Base-by-base conservation (phyloP, 37 sponge, comb jelly and placozoan genomes). In the Ephydatia muelleri region DNA sequence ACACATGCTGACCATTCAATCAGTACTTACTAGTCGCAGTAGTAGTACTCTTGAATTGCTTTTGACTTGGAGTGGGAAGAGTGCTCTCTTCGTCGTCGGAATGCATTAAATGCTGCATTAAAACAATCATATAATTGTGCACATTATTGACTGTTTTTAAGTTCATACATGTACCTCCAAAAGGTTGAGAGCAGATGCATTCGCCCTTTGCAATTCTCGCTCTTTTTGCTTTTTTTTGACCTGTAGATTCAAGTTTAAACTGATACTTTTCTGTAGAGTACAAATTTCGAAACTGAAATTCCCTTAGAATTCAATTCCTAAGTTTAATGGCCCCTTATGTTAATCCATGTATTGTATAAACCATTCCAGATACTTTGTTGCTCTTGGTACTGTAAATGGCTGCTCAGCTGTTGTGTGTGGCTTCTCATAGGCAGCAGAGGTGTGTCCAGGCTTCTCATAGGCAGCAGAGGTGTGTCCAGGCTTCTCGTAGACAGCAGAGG, bases 21-120 rank as follows among this genome's bases (percentile, higher is more conserved):
- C 57, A 57, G 57, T 57, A 57, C 57, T 57, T 57, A 57, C 57
- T 57, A 57, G 57, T 57, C 6, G 57, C 57, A 57, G 57, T 57
- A 57, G 57, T 57, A 57, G 16, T 57, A n/a, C n/a, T n/a, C 6
- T 4, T 57, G 16, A 11, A 13, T 43, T 8, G 47, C 57, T 57
- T 57, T 57, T 57, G 57, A 57, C 57, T 57, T 21, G 16, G 57
- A 57, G 57, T 57, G 57, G 57, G 57, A 14, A 13, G 57, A 57
- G 57, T 57, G 16, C 57, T 57, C 57, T 57, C 57, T 57, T 57
- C 57, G 16, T 57, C 57, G 57, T 57, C 57, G 57, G 57, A 57
- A 57, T 57, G 57, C 57, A 57, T 57, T 57, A 57, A 57, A 57
- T 57, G 57, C 57, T 57, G 57, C 57, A 57, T 57, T 57, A 57